These are phyloP conservation scores for Hycleus phaleratus DNA, from an alignment of 1,140 invertebrate species.

Conservation along the genomic window DNA sequence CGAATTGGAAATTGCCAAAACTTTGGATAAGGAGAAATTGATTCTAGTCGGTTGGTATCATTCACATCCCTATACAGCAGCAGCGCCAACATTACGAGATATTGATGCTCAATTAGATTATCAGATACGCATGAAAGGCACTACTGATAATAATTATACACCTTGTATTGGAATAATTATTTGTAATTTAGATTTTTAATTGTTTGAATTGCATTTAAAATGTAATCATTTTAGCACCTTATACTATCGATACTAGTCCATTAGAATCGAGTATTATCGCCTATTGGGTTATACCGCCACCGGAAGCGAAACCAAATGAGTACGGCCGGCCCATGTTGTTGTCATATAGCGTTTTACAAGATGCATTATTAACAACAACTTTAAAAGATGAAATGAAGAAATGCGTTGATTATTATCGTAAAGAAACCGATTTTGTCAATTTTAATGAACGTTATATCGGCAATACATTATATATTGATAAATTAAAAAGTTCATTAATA, in stretches of 20 bases:
- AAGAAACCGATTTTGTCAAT: slow-evolving; percentile 67
- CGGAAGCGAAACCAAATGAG: slow-evolving; percentile 82
- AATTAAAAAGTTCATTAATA: slow-evolving; percentile 60
- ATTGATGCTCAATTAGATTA: slow-evolving; percentile 90
- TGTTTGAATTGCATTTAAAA: background rate
- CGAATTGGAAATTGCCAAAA: slow-evolving; percentile 72
- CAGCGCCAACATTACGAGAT: slow-evolving; percentile 82
- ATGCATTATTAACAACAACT: slow-evolving; percentile 73
- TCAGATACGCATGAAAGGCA: slow-evolving; percentile 89
- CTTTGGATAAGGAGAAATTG: slow-evolving; percentile 72
- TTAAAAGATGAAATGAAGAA: slow-evolving; percentile 80
- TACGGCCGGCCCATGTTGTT: slow-evolving; percentile 86
- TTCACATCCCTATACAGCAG: slow-evolving; percentile 83
- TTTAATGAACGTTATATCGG: slow-evolving; percentile 69
- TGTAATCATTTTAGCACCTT: slow-evolving; percentile 64
- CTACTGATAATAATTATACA: slow-evolving; percentile 79
- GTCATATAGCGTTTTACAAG: slow-evolving; percentile 74
- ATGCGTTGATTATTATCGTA: slow-evolving; percentile 77
- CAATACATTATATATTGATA: slow-evolving; percentile 69
- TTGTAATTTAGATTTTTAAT: slow-evolving; percentile 50
- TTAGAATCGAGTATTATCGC: slow-evolving; percentile 75
- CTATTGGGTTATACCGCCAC: slow-evolving; percentile 91
- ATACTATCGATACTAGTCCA: slow-evolving; percentile 68
- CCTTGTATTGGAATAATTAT: slow-evolving; percentile 90
- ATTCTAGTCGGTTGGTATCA: slow-evolving; percentile 93